A percentile compares a stretch with the other conserved stretches of the same genome.
phyloP scores from a whole-genome alignment of 2,888 invertebrate genomes.

The Masnerella sp. region DNA sequence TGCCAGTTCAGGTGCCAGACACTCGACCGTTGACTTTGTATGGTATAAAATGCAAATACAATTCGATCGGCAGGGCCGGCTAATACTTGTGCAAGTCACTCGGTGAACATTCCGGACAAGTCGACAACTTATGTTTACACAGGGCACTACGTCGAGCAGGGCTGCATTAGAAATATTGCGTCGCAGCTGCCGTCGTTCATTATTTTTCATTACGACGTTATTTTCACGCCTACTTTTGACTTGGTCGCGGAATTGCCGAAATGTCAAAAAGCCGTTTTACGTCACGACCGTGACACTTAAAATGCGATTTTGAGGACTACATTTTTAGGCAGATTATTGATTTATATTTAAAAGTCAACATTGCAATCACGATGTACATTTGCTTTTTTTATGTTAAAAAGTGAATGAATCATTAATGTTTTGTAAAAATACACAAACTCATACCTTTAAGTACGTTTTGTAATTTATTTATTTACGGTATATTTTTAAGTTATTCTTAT shows the following conservation, averaged over 20 bases:
- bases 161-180: constrained; percentile 34
- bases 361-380: too few relatives aligned
- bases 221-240: constrained; percentile 27
- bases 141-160: constrained; percentile 8
- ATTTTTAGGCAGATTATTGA: too few relatives aligned
- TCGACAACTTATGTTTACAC: constrained; percentile 47
- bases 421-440: too few relatives aligned
- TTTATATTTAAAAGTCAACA: too few relatives aligned
- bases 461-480: too few relatives aligned
- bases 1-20: constrained; percentile 44
- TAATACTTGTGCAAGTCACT: constrained; percentile 49
- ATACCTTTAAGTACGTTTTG: too few relatives aligned
- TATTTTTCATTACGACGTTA: constrained; percentile 24
- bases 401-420: too few relatives aligned
- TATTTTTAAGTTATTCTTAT: too few relatives aligned
- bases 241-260: neutral
- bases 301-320: too few relatives aligned
- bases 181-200: constrained; percentile 2
- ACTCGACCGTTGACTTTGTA: constrained; percentile 62
- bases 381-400: too few relatives aligned
- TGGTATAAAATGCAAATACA: constrained; percentile 59
- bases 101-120: constrained; percentile 35
- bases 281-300: too few relatives aligned
- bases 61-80: constrained; percentile 56
- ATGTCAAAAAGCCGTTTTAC: constrained; percentile 7